Conservation (phyloP, 2,888 invertebrate genomes). For the Lysandra coridon region DNA sequence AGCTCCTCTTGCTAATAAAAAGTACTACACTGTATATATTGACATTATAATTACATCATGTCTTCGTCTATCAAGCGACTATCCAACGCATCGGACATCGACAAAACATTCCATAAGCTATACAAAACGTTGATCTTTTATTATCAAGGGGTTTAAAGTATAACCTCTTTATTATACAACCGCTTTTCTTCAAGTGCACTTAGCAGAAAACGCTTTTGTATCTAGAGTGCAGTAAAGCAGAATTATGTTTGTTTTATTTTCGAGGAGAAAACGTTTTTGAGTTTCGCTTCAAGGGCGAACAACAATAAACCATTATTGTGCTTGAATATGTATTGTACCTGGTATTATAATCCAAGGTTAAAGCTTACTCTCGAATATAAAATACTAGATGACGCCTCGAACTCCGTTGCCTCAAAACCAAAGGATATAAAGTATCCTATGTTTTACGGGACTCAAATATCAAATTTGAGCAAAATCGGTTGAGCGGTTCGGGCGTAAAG, state of each 20-base stretch:
- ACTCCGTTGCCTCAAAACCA: no score
- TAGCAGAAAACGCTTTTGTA: neutral
- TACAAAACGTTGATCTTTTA: neutral
- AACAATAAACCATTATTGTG: neutral
- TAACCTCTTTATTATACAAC: neutral
- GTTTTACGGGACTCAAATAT: no score
- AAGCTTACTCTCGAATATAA: neutral
- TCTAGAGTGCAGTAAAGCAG: neutral
- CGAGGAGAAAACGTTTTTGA: neutral
- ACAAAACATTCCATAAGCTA: no score
- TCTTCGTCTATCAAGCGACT: no score
- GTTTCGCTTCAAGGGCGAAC: neutral
- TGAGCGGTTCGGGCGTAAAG: no score
- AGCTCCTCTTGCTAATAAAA: no score
- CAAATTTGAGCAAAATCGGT: no score
- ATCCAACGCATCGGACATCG: no score
- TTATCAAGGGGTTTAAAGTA: neutral
- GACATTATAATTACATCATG: no score
- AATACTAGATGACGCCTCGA: neutral
- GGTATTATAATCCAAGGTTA: neutral
- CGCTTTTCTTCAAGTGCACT: neutral
- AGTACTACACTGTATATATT: no score
- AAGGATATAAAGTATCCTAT: no score
- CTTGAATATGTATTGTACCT: neutral
- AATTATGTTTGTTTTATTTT: slow-evolving; percentile 5